These are phyloP conservation scores for Dexiosoma caninum DNA, from an alignment of 2,888 invertebrate genomes.

Conservation along the genomic window DNA sequence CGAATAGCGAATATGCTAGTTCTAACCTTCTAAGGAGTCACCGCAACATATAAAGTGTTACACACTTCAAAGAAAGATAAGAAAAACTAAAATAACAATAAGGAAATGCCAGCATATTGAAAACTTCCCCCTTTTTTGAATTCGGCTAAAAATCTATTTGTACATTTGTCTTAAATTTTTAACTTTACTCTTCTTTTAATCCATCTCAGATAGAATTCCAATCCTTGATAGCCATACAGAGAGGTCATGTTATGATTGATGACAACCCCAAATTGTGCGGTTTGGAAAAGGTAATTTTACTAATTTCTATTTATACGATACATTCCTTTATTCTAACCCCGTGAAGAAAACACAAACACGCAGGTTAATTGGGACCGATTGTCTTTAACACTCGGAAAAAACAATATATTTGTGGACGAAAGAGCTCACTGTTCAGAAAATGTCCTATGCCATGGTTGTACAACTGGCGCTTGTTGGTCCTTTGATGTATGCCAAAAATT, in stretches of 20 bases:
- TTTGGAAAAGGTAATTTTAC: conserved; percentile 78
- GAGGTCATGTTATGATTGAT: conserved; percentile 89
- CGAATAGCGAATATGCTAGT: too few species aligned
- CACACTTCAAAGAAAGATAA: too few species aligned
- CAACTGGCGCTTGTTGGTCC: conserved; percentile 74
- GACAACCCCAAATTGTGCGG: conserved; percentile 88
- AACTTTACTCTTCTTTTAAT: background rate
- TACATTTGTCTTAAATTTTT: background rate
- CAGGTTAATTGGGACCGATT: conserved; percentile 75
- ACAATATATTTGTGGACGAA: conserved; percentile 67
- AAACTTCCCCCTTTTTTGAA: too few species aligned
- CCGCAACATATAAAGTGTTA: too few species aligned
- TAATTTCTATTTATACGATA: too few species aligned
- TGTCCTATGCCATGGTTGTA: conserved; percentile 71
- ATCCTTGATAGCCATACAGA: conserved; percentile 85
- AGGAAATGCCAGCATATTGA: too few species aligned
- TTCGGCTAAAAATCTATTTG: too few species aligned
- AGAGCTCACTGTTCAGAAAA: conserved; percentile 65
- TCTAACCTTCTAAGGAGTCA: too few species aligned
- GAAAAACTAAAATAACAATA: too few species aligned
- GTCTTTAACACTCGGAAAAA: conserved; percentile 70
- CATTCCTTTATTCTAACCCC: background rate
- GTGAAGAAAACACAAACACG: background rate
- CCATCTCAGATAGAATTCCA: conserved; percentile 84
- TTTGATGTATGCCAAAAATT: conserved; percentile 73